Percentiles rank a stretch among this genome's conserved stretches.
These are phyloP conservation scores for Paraplagusia blochii DNA, from an alignment of 2,113 vertebrate genomes.

Conservation along the genomic window DNA sequence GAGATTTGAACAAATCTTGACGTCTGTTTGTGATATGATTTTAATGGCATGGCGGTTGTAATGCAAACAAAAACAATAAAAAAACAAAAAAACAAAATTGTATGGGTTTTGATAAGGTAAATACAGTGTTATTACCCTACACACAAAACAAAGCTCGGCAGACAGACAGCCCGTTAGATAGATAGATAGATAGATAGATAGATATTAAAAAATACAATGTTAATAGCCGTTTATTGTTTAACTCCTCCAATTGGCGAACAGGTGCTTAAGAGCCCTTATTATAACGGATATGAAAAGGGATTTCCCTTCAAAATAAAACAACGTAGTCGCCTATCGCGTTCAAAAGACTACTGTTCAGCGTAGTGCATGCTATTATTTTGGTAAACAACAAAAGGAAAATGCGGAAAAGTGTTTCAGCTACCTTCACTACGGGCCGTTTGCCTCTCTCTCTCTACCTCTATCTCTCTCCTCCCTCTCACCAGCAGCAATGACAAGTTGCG, in stretches of 20 bases:
- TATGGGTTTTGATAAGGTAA: too few species aligned
- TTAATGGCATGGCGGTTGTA: too few species aligned
- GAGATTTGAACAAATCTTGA: too few species aligned
- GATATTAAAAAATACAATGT: too few species aligned
- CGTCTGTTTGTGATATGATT: too few species aligned
- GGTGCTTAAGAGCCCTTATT: constrained; percentile 16
- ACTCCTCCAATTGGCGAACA: constrained; percentile 22
- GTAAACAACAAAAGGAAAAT: neutral
- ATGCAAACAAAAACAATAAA: too few species aligned
- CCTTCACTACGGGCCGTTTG: neutral
- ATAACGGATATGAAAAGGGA: rapidly evolving
- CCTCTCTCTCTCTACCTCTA: neutral
- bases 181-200: neutral
- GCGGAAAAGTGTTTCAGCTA: rapidly evolving
- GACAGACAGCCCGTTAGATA: too few species aligned
- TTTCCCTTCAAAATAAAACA: constrained; percentile 37
- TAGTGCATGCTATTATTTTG: constrained; percentile 4
- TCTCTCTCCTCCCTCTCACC: constrained; percentile 9
- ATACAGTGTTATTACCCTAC: too few species aligned
- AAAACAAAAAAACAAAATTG: too few species aligned
- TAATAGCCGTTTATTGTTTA: too few species aligned
- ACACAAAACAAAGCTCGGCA: too few species aligned
- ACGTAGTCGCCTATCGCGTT: rapidly evolving
- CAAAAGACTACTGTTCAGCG: rapidly evolving
- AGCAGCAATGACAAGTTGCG: constrained; percentile 36